Base-by-base conservation (phyloP, 1,140 invertebrate species). In the Anadara kagoshimensis region DNA sequence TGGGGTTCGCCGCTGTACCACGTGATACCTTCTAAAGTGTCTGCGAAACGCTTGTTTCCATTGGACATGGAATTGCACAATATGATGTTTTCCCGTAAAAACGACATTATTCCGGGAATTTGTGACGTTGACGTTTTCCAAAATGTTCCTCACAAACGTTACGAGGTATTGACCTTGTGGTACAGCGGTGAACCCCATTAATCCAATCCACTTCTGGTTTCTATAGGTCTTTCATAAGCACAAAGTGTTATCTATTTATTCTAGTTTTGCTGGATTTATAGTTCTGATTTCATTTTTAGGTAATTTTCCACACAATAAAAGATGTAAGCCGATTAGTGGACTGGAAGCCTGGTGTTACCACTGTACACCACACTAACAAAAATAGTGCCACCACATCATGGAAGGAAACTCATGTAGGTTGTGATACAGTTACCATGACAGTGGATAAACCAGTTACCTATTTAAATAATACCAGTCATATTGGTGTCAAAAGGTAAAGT, bases 401-500 rank as follows among this genome's bases (percentile, higher is more conserved):
- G 64, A 67, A 54, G 49, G 64, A 67, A 1, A 56, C 49, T 20
- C 53, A 41, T 56, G 64, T 67, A 5, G 53, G 64, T 26, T 26
- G 36, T 49, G 64, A 67, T 67, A 56, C 59, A 22, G 63, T 73
- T 20, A 36, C 67, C n/a, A 64, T 67, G 44, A 67, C 24, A 8
- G 51, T 26, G 16, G 56, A 57, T 26, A 57, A 4, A 22, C 24
- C 56, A 4, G 18, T 24, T 12, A n/a, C 62, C 10, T 29, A 45
- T 18, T 47, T 51, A 49, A 45, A 43, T 43, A 57, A 62, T 18
- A 70, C 73, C 16, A 62, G 49, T 5, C 66, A 73, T 47, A 71
- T 56, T 49, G 68, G 75, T 45, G 51, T 61, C 24, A 73, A 53
- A 57, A 74, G 76, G 76, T 78, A 66, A 14, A 10, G 56, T 22